A percentile compares a stretch with the other conserved stretches of the same genome.
These are phyloP conservation scores for Labroides dimidiatus DNA, from an alignment of 2,797 vertebrate species.

Conservation along the genomic window DNA sequence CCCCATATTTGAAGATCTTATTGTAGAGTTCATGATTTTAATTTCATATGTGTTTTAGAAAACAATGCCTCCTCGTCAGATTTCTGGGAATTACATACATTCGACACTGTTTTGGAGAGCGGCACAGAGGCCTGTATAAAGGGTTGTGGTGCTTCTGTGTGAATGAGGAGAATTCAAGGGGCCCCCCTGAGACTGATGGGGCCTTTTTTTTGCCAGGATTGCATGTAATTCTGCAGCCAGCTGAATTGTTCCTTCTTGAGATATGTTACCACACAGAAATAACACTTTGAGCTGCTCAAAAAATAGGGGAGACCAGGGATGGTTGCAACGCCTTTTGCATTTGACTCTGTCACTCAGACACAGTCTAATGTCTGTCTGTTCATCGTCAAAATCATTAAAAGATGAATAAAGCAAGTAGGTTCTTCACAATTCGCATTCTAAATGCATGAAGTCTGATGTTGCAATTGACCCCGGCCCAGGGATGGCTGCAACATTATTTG, in stretches of 20 bases:
- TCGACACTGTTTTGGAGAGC: constrained; percentile 23
- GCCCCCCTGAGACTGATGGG: constrained; percentile 41
- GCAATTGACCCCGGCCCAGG: too few relatives aligned
- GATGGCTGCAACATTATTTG: too few relatives aligned
- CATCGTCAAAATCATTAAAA: too few relatives aligned
- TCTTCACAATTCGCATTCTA: too few relatives aligned
- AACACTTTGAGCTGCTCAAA: background rate
- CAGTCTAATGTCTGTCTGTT: too few relatives aligned
- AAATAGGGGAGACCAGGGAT: too few relatives aligned
- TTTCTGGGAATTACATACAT: background rate
- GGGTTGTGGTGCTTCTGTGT: constrained; percentile 25
- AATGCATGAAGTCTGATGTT: too few relatives aligned
- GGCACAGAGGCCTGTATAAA: constrained; percentile 20
- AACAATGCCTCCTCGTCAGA: background rate
- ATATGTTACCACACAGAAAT: background rate
- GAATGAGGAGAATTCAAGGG: constrained; percentile 53
- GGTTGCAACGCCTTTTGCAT: too few relatives aligned
- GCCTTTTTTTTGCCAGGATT: constrained; percentile 35
- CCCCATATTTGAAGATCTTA: background rate
- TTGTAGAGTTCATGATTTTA: background rate
- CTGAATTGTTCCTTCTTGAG: background rate
- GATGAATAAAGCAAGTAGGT: too few relatives aligned
- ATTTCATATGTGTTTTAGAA: background rate
- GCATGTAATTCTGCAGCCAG: constrained; percentile 16
- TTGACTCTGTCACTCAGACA: too few relatives aligned